phyloP scores from a whole-genome alignment of 2,113 vertebrate genomes.

The Cebidichthys violaceus region DNA sequence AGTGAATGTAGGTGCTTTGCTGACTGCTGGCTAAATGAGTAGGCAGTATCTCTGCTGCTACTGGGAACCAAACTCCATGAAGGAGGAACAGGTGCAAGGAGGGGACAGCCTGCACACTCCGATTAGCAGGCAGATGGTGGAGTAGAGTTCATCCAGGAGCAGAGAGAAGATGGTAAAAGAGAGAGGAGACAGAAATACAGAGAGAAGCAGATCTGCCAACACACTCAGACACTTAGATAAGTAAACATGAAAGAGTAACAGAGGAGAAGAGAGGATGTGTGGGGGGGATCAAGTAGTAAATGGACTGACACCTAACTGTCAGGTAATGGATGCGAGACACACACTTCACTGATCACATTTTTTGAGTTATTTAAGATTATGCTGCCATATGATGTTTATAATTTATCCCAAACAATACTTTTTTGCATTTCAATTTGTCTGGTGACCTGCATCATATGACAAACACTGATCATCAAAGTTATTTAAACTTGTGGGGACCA shows the following conservation, averaged over 20 bases:
- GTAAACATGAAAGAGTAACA: slow-evolving; percentile 28
- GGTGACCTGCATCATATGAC: background rate
- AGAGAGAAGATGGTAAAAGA: slow-evolving; percentile 15
- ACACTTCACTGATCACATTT: background rate
- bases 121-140: slow-evolving; percentile 60
- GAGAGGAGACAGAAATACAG: background rate
- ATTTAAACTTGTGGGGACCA: background rate
- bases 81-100: slow-evolving; percentile 26
- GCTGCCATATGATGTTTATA: background rate
- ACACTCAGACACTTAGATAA: slow-evolving; percentile 16
- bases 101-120: slow-evolving; percentile 9
- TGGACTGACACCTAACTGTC: background rate
- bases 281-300: background rate
- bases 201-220: slow-evolving; percentile 16
- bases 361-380: background rate
- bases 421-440: background rate
- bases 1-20: slow-evolving; percentile 29
- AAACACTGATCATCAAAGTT: background rate
- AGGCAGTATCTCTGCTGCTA: slow-evolving; percentile 16
- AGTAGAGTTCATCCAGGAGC: slow-evolving; percentile 17
- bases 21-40: slow-evolving; percentile 43
- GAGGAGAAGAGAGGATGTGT: slow-evolving; percentile 14
- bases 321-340: background rate
- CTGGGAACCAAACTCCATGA: slow-evolving; percentile 20
- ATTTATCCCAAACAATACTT: background rate